A percentile compares a stretch with the other conserved stretches of the same genome.
Evolutionary conservation across 1,140 invertebrate genomes (phyloP).

Genomic region (Drosophila chauvacae): DNA sequence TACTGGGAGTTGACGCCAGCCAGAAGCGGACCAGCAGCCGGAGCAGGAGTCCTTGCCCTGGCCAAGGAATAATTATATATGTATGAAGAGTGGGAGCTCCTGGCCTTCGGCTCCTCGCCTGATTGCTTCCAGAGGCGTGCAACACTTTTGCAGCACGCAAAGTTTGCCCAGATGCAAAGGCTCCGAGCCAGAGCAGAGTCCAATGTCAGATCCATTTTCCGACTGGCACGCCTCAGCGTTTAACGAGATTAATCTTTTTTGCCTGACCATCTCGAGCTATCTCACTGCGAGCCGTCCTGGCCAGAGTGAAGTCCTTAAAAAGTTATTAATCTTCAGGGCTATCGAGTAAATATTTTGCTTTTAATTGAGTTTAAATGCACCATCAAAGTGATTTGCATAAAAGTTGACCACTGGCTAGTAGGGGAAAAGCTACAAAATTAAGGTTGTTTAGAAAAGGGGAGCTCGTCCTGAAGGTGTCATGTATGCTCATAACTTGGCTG

Average conservation of each 20-base stretch:
- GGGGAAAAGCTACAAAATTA: not conserved
- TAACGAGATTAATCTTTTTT: constrained; percentile 76
- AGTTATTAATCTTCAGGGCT: constrained; percentile 73
- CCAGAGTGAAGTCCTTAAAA: constrained; percentile 54
- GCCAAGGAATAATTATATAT: constrained; percentile 76
- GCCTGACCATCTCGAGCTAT: constrained; percentile 21
- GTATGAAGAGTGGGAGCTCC: constrained; percentile 39
- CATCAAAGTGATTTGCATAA: constrained; percentile 67
- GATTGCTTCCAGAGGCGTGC: constrained; percentile 51
- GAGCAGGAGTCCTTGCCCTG: constrained; percentile 12
- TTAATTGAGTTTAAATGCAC: constrained; percentile 71
- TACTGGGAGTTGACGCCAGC: constrained; percentile 65
- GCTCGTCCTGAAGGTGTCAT: not conserved
- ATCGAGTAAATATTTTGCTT: constrained; percentile 78
- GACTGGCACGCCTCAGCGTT: constrained; percentile 67
- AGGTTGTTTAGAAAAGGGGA: not conserved
- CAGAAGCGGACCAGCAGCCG: constrained; percentile 26
- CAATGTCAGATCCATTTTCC: constrained; percentile 16
- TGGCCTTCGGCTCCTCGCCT: not conserved
- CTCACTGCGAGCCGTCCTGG: constrained; percentile 19
- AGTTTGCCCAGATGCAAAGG: constrained; percentile 52
- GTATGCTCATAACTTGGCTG: constrained; percentile 6
- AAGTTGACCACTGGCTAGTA: constrained; percentile 29
- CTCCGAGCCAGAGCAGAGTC: not conserved
- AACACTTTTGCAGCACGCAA: constrained; percentile 64